These are phyloP conservation scores for Cryptocephalus primarius DNA, from an alignment of 2,888 invertebrate species.

Conservation along the genomic window DNA sequence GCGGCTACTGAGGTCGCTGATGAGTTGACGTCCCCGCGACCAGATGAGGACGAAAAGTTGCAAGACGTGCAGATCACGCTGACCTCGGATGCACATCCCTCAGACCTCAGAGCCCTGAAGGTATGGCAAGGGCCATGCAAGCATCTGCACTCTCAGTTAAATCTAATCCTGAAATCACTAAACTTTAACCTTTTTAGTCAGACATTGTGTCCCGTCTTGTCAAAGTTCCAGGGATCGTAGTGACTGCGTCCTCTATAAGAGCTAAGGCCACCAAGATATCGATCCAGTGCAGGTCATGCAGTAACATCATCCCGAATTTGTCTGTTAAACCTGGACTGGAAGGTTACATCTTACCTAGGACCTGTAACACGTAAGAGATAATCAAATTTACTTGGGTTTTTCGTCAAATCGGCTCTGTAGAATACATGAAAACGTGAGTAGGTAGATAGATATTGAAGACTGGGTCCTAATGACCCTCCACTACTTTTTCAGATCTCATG, in stretches of 20 bases:
- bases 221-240: slow-evolving; percentile 91
- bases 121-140: no score
- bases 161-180: no score
- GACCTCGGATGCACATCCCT: slow-evolving; percentile 72
- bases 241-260: slow-evolving; percentile 86
- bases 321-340: slow-evolving; percentile 91
- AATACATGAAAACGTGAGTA: no score
- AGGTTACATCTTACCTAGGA: slow-evolving; percentile 89
- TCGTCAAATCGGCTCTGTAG: background rate
- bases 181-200: slow-evolving; percentile 55
- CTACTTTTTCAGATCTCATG: no score
- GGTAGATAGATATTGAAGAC: no score
- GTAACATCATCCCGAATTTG: slow-evolving; percentile 79
- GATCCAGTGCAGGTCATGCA: slow-evolving; percentile 91
- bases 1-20: slow-evolving; percentile 94
- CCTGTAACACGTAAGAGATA: slow-evolving; percentile 74
- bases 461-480: no score
- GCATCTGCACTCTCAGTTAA: no score
- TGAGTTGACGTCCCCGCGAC: slow-evolving; percentile 88
- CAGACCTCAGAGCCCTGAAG: slow-evolving; percentile 75
- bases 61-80: slow-evolving; percentile 89
- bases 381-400: background rate
- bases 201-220: slow-evolving; percentile 87
- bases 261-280: slow-evolving; percentile 93
- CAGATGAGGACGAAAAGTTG: slow-evolving; percentile 77